Evolutionary conservation across 1,140 invertebrate species (phyloP), one percentile per base, ranked within the genome.

Genomic region (Drosophila pectinifera): DNA sequence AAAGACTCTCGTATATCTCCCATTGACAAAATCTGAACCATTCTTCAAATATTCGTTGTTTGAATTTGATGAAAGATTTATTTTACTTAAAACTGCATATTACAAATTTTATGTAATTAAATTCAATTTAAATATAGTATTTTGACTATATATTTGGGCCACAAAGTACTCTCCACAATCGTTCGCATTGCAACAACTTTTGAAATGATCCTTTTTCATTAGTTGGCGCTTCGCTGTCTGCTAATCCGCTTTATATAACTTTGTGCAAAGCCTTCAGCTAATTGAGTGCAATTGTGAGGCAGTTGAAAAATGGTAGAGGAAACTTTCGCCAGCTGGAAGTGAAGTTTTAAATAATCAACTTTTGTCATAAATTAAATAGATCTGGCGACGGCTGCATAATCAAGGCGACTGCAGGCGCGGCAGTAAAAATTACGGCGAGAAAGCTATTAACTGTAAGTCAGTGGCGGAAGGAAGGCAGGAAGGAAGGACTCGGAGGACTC

Each of bases 351-450:
- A 76, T 67, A 76, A 67, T 76, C 61, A 76, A 76, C 73, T 78
- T 77, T 77, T 78, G 51, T 70, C 74, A 78, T 78, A 78, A 78
- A 78, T 78, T 78, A 78, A 76, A 67, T 76, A 48, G 74, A 78
- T 48, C 53, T 74, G 57, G 69, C 51, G 61, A 43, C 54, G 59
- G 73, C 54, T 67, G 72, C 39, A 77, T 77, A 77, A 77, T 77
- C 74, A 78, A 61, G 55, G 22, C 61, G 34, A 49, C 24, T 51
- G 36, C 73, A 78, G 64, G 26, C 67, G 36, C 55, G 38, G 57
- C 42, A 20, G n/a, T 55, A 78, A 78, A 78, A 78, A 75, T 75
- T 55, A 65, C 51, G 36, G 54, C 53, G 42, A 77, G 58, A 65
- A 55, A 65, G 43, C 75, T 73, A 73, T 78, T 78, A 78, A 78